These are phyloP conservation scores for Philopotamus ludificatus DNA, from an alignment of 1,140 invertebrate species.

Conservation along the genomic window DNA sequence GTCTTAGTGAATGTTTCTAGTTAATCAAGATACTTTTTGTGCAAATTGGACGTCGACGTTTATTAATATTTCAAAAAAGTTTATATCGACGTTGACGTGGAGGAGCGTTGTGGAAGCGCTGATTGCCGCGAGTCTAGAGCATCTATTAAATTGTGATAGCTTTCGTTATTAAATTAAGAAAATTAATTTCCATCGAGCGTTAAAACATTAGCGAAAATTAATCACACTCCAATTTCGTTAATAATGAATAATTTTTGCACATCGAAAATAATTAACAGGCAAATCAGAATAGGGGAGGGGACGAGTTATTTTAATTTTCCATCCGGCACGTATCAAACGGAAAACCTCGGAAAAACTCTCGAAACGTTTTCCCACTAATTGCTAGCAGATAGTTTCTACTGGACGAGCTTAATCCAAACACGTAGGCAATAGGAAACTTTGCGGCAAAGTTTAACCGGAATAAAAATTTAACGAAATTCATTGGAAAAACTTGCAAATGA, in stretches of 20 bases:
- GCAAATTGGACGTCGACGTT: too few relatives aligned
- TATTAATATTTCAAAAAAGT: too few relatives aligned
- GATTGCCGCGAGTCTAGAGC: slow-evolving; percentile 1
- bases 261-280: too few relatives aligned
- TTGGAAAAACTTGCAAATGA: slow-evolving; percentile 21
- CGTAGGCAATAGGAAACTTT: slow-evolving; percentile 34
- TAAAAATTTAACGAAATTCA: slow-evolving; percentile 28
- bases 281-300: too few relatives aligned
- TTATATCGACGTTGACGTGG: too few relatives aligned
- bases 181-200: slow-evolving; percentile 5
- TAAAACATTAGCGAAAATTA: slow-evolving; percentile 11
- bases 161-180: slow-evolving; percentile 27
- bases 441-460: slow-evolving; percentile 14
- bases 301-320: slow-evolving; percentile 16
- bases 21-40: too few relatives aligned
- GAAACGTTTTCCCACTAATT: slow-evolving; percentile 23
- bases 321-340: slow-evolving; percentile 4
- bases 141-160: slow-evolving; percentile 9
- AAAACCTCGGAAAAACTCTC: slow-evolving; percentile 19
- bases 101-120: too few relatives aligned
- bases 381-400: slow-evolving; percentile 28
- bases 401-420: slow-evolving; percentile 33
- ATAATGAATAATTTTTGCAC: not conserved
- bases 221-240: slow-evolving; percentile 16
- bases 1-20: too few relatives aligned